Conservation (phyloP, 2,797 vertebrate species). For the Mareca penelope region DNA sequence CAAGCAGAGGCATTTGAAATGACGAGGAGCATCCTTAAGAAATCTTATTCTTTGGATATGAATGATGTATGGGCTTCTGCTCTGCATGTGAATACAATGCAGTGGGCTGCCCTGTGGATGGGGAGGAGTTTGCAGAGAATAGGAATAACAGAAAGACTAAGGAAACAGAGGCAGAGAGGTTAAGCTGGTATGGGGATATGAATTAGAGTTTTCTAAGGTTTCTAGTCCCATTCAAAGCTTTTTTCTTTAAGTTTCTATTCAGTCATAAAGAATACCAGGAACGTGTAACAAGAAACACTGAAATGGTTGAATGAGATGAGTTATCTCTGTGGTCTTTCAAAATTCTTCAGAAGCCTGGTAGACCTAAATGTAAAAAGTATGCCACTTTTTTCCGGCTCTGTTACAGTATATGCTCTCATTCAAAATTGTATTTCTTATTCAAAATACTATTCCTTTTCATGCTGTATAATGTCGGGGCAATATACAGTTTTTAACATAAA, state of each 20-base stretch:
- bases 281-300: background rate
- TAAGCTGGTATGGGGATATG: fast-evolving
- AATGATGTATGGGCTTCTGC: background rate
- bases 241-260: background rate
- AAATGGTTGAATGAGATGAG: background rate
- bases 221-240: background rate
- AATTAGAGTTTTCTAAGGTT: background rate
- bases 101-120: background rate
- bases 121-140: background rate
- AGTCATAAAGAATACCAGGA: background rate
- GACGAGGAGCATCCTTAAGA: background rate
- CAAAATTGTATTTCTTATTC: background rate
- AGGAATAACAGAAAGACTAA: background rate
- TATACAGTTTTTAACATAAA: background rate
- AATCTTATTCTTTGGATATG: background rate
- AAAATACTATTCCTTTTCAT: background rate
- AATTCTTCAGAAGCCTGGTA: background rate
- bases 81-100: background rate
- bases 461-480: background rate
- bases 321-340: background rate
- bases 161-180: background rate
- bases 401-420: background rate
- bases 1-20: background rate
- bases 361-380: background rate
- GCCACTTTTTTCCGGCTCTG: background rate